A percentile compares a stretch with the other conserved stretches of the same genome.
Evolutionary conservation across 2,888 invertebrate species (phyloP).

Genomic region (Syrphus vitripennis): DNA sequence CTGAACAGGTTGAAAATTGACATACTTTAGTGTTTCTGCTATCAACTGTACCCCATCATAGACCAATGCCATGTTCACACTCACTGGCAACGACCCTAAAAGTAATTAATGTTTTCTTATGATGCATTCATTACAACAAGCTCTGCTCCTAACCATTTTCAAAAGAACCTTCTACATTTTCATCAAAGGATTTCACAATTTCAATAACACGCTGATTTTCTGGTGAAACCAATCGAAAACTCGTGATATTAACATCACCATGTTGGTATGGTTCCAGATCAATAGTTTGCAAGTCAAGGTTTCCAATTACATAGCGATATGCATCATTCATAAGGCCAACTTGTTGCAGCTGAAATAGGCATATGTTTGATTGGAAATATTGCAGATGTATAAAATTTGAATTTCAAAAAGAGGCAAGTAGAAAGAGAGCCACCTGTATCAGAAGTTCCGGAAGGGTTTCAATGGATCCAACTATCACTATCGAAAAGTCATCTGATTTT

Average conservation of each 20-base stretch:
- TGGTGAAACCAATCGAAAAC: conserved; percentile 85
- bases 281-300: conserved; percentile 91
- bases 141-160: conserved; percentile 76
- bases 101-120: background rate
- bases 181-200: conserved; percentile 80
- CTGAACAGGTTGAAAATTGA: conserved; percentile 81
- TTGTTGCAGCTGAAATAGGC: conserved; percentile 88
- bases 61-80: conserved; percentile 89
- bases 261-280: conserved; percentile 90
- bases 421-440: conserved; percentile 76
- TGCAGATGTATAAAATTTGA: background rate
- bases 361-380: background rate
- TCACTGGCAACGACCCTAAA: conserved; percentile 79
- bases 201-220: conserved; percentile 82
- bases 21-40: conserved; percentile 88
- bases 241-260: conserved; percentile 92
- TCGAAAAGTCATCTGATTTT: conserved; percentile 85
- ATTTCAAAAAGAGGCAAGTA: background rate
- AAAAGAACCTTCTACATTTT: conserved; percentile 76
- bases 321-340: conserved; percentile 91
- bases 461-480: conserved; percentile 88
- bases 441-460: conserved; percentile 84
- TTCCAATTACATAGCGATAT: conserved; percentile 90
- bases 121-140: too few relatives aligned
- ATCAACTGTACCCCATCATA: conserved; percentile 93